Conservation (phyloP, 1,140 invertebrate species). For the Protaetia brevitarsis region DNA sequence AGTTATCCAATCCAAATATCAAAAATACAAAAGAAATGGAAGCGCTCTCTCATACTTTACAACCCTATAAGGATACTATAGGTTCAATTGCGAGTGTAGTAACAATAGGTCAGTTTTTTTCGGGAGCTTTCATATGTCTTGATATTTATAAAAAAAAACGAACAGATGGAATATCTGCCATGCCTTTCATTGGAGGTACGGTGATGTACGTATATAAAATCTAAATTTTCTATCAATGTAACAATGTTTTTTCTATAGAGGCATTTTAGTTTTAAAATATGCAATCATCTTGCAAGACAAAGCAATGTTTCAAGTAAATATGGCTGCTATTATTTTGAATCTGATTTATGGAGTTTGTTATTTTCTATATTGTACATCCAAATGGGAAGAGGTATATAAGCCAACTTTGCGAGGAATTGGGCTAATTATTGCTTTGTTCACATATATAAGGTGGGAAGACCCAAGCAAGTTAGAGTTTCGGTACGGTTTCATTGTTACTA, state of each 20-base stretch:
- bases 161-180: constrained; percentile 60
- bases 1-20: no score
- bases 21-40: constrained; percentile 51
- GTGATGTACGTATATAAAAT: constrained; percentile 62
- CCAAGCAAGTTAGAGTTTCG: constrained; percentile 62
- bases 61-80: constrained; percentile 56
- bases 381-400: constrained; percentile 50
- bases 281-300: constrained; percentile 65
- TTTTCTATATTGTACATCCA: constrained; percentile 62
- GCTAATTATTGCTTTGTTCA: constrained; percentile 58
- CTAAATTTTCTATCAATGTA: background rate
- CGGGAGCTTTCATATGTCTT: constrained; percentile 63
- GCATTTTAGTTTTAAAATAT: constrained; percentile 67
- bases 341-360: constrained; percentile 62
- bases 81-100: constrained; percentile 55
- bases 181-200: constrained; percentile 68
- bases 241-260: constrained; percentile 51
- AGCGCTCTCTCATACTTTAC: constrained; percentile 48
- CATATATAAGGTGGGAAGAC: constrained; percentile 62
- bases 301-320: constrained; percentile 71
- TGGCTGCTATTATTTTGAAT: constrained; percentile 66
- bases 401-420: constrained; percentile 52
- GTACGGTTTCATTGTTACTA: constrained; percentile 67
- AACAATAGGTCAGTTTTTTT: constrained; percentile 64
- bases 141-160: constrained; percentile 65